Evolutionary conservation across 2,797 vertebrate species (phyloP).

Genomic region (Gallinago solitaria): DNA sequence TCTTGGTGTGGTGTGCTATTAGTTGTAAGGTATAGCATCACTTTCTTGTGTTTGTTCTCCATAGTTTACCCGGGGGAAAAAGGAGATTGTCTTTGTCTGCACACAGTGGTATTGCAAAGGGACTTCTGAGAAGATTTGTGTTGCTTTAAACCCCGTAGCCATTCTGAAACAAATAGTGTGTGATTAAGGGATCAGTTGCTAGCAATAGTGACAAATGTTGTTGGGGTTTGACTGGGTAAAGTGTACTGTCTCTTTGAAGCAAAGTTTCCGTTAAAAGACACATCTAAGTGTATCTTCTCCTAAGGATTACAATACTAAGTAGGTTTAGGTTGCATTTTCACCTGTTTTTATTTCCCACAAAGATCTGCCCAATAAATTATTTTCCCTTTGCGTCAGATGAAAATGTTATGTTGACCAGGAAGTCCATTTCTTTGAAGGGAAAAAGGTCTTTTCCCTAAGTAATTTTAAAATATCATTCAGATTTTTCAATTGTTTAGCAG

Average conservation of each 20-base stretch:
- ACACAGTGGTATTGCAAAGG: not conserved
- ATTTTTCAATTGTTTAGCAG: not conserved
- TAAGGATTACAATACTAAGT: slow-evolving; percentile 57
- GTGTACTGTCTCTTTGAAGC: slow-evolving; percentile 45
- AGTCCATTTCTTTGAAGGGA: not conserved
- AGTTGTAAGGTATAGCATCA: not conserved
- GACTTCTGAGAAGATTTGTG: slow-evolving; percentile 24
- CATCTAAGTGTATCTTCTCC: slow-evolving; percentile 47
- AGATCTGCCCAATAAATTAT: slow-evolving; percentile 3
- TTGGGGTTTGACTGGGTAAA: slow-evolving; percentile 50
- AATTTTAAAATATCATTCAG: not conserved
- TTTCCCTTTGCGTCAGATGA: slow-evolving; percentile 3
- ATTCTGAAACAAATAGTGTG: slow-evolving; percentile 59
- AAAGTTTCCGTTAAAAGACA: slow-evolving; percentile 70
- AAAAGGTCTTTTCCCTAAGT: not conserved
- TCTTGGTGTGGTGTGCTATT: not conserved
- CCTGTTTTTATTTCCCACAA: slow-evolving; percentile 34
- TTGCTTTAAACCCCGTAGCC: slow-evolving; percentile 51
- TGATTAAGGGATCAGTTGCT: slow-evolving; percentile 70
- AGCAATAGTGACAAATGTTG: slow-evolving; percentile 61
- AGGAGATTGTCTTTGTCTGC: slow-evolving; percentile 7
- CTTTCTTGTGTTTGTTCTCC: not conserved
- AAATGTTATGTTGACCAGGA: slow-evolving; percentile 18
- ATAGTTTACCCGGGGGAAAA: not conserved
- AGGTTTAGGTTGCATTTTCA: slow-evolving; percentile 41